A percentile compares a stretch with the other conserved stretches of the same genome.
Evolutionary conservation across 2,797 vertebrate genomes (phyloP).

Genomic region (Argentina silus): DNA sequence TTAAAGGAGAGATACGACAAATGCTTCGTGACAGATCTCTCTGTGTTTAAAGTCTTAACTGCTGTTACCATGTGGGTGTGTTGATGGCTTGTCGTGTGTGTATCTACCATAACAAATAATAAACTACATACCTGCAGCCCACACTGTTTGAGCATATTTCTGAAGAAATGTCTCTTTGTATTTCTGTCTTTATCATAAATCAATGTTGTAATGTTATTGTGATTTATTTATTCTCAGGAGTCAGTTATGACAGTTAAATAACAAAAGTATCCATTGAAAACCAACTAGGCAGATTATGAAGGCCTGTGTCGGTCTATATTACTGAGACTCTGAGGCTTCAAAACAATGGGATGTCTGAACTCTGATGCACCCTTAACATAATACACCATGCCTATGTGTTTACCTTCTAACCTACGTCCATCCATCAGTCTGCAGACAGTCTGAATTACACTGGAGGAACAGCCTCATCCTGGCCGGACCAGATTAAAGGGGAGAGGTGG

Average conservation of each 20-base stretch:
- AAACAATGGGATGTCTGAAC: not conserved
- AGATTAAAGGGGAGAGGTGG: constrained; percentile 46
- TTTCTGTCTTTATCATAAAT: constrained; percentile 28
- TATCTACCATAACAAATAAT: not conserved
- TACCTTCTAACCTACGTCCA: constrained; percentile 40
- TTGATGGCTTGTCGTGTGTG: not conserved
- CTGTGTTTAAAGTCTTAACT: not conserved
- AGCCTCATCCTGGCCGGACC: constrained; percentile 2
- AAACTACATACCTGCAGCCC: not conserved
- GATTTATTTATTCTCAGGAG: not conserved
- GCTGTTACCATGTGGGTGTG: not conserved
- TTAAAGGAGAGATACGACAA: not conserved
- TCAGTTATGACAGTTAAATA: constrained; percentile 19
- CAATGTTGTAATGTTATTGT: not conserved
- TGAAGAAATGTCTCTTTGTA: not conserved
- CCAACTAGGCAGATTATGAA: constrained; percentile 1
- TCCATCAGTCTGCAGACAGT: constrained; percentile 50
- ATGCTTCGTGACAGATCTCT: not conserved
- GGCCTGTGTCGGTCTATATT: not conserved
- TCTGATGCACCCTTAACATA: not conserved
- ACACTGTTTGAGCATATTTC: not conserved
- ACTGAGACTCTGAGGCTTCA: not conserved
- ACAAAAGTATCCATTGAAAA: constrained; percentile 24
- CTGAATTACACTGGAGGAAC: constrained; percentile 40
- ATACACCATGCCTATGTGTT: constrained; percentile 26